Evolutionary conservation across 2,113 vertebrate genomes (phyloP), one percentile per base, ranked within the genome.

Genomic region (Brachypteracias leptosomus): DNA sequence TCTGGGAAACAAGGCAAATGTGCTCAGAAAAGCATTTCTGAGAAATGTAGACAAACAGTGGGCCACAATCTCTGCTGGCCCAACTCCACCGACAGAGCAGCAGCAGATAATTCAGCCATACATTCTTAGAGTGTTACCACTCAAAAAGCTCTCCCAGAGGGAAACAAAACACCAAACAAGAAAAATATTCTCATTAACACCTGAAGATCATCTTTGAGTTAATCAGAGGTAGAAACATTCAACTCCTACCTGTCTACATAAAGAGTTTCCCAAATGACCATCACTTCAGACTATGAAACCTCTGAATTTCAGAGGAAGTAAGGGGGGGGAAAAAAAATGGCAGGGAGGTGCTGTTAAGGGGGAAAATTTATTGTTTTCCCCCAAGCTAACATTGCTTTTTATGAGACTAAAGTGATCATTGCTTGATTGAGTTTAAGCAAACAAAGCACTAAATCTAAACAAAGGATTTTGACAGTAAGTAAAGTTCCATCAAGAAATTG

Each of bases 11-110:
- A 92, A 61, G 10, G 36, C 18, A 82, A 90, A 65, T 67, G 75
- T 89, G 81, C 89, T 59, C 76, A 81, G 63, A 93, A 96, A 51
- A 66, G 81, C 67, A 74, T 93, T 96, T 97, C 87, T 93, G 89
- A 94, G 96, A 96, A 91, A 87, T 0, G 0, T 19, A 85, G 88
- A 97, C 84, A 94, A 96, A 70, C n/a, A 26, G 28, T 26, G 90
- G 90, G 88, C 88, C 75, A 84, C 83, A 86, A 28, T 14, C 59
- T 88, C 38, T 51, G 21, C 79, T 96, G 95, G 95, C 82, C 88
- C 79, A 77, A n/a, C 81, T 95, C 93, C 93, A 95, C 81, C 42
- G 71, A 72, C 78, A 59, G 68, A 89, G 84, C 73, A 86, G 66
- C 67, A 90, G 88, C 46, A 92, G 78, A 83, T 52, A 92, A 26